Base-by-base conservation (phyloP, 2,113 vertebrate genomes). In the Rhinoderma darwinii region DNA sequence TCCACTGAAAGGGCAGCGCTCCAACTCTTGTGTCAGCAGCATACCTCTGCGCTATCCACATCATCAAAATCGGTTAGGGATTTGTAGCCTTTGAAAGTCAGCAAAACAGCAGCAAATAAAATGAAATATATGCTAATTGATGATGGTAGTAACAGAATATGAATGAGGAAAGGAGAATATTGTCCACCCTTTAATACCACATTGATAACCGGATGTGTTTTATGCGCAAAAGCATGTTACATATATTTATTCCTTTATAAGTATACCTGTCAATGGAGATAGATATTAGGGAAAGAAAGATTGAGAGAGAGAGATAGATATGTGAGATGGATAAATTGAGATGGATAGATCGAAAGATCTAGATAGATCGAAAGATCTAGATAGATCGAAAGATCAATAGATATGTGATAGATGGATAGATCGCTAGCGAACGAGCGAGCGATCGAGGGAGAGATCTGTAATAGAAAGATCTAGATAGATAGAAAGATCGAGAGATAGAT, bases 1-100 rank as follows among this genome's bases (percentile, higher is more conserved):
- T 30, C 47, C 76, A 43, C 44, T 27, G 27, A 18, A 50, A 35
- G 63, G 84, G 84, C 61, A 41, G 50, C 5, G 1, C 78, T 79
- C 61, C 76, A 70, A 37, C 32, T 54, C 25, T 66, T 51, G 61
- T 70, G 61, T 80, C 84, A 56, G 84, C 76, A 70, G 35, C 75
- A 41, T 86, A 51, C 37, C 43, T n/a, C 61, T 70, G 68, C 63
- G 35, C 61, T 37, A 51, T 44, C 72, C 54, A 41, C 83, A 63
- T 75, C 82, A 72, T 84, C 50, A 84, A 75, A 84, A 84, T 32
- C 37, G 7, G 44, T 30, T 50, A 83, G 61, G 61, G 59, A 59
- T 43, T 76, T 76, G 54, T 61, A 30, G 47, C 12, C 54, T 83
- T 70, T 43, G 27, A 47, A 72, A 27, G 30, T 83, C 81, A 51